phyloP scores from a whole-genome alignment of 2,113 vertebrate genomes.

The Ophthalmolycus amberensis region DNA sequence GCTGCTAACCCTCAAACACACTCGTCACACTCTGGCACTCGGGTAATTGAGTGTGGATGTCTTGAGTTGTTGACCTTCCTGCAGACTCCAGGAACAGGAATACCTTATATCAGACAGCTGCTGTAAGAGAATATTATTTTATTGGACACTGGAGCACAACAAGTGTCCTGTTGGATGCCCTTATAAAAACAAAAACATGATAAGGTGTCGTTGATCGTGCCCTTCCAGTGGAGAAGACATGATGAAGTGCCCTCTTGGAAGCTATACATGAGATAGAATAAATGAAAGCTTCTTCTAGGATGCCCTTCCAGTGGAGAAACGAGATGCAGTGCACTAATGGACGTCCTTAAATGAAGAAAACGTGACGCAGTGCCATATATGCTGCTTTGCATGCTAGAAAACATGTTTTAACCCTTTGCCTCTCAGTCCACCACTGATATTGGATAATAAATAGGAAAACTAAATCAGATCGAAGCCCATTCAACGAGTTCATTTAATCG shows the following conservation, averaged over 20 bases:
- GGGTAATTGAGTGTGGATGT: constrained; percentile 60
- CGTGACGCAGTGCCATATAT: too few species aligned
- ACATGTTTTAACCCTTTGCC: too few species aligned
- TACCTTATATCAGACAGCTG: not conserved
- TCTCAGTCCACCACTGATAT: not conserved
- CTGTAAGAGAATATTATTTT: constrained; percentile 3
- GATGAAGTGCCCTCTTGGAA: too few species aligned
- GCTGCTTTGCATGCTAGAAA: too few species aligned
- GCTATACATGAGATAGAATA: not conserved
- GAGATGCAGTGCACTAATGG: not conserved
- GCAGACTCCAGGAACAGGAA: constrained; percentile 27
- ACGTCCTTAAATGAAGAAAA: not conserved
- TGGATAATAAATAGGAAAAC: too few species aligned
- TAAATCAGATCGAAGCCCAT: not conserved
- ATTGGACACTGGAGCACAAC: not conserved
- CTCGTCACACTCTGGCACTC: constrained; percentile 16
- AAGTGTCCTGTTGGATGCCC: not conserved
- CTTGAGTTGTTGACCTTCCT: constrained; percentile 40
- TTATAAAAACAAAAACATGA: not conserved
- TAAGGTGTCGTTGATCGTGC: not conserved
- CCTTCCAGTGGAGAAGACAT: too few species aligned
- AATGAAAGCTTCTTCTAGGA: not conserved
- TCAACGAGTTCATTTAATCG: not conserved
- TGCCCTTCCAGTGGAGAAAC: not conserved
- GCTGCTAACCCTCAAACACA: constrained; percentile 52